These are phyloP conservation scores for Melanotaenia parkinsoni DNA, from an alignment of 2,797 vertebrate species.

Conservation along the genomic window DNA sequence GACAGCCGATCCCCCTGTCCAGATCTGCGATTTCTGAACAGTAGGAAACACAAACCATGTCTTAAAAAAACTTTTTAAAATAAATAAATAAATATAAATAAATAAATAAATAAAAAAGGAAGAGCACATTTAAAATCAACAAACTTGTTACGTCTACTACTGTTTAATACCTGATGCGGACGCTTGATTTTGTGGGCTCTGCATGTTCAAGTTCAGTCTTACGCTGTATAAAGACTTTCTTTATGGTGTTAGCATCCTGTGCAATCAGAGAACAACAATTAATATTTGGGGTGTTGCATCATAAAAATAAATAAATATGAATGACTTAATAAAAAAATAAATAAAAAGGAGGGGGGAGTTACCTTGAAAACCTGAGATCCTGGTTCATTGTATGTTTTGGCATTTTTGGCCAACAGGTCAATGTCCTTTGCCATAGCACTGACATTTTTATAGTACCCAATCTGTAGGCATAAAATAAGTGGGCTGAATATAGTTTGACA, in stretches of 20 bases:
- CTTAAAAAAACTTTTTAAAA: not conserved
- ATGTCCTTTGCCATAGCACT: constrained; percentile 96
- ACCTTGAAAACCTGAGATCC: constrained; percentile 99
- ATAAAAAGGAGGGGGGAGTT: not conserved
- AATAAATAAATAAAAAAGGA: not conserved
- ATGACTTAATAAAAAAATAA: not conserved
- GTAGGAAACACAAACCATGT: constrained; percentile 12
- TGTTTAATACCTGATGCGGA: constrained; percentile 91
- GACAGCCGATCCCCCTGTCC: constrained; percentile 94
- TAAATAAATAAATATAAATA: too few species aligned
- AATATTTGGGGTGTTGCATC: not conserved
- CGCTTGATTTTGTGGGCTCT: constrained; percentile 94
- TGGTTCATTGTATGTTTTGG: constrained; percentile 99
- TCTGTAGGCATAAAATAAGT: constrained; percentile 74
- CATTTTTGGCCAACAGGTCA: constrained; percentile 97
- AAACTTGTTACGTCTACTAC: not conserved
- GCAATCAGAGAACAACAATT: constrained; percentile 45
- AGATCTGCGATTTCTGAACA: constrained; percentile 91
- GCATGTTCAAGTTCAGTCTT: constrained; percentile 96
- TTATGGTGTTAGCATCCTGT: constrained; percentile 98
- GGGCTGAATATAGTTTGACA: constrained; percentile 8
- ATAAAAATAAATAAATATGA: not conserved
- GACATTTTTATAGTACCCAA: constrained; percentile 93
- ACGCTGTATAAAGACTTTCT: constrained; percentile 96
- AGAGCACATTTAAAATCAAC: not conserved